Conservation (phyloP, 1,140 invertebrate genomes). For the Lamellibrachia luymesi region DNA sequence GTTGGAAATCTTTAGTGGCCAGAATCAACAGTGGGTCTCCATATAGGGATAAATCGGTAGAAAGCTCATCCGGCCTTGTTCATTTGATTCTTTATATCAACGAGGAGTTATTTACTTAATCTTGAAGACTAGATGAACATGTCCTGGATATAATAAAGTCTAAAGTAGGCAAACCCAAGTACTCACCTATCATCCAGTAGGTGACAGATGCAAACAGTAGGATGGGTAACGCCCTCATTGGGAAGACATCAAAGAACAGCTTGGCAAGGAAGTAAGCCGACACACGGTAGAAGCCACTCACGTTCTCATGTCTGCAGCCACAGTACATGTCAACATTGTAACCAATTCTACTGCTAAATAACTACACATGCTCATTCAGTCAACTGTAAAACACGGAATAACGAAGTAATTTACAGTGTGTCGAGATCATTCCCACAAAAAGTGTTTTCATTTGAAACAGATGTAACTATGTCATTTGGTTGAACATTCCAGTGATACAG, state of each 20-base stretch:
- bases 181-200: constrained; percentile 56
- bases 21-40: too few species aligned
- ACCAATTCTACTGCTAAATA: background rate
- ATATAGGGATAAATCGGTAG: too few species aligned
- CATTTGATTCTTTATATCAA: too few species aligned
- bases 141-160: background rate
- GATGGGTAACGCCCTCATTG: constrained; percentile 48
- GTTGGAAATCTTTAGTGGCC: too few species aligned
- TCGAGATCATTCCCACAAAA: background rate
- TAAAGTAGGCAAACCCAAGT: too few species aligned
- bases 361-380: too few species aligned
- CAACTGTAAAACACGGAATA: too few species aligned
- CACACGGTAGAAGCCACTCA: constrained; percentile 55
- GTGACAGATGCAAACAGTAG: constrained; percentile 45
- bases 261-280: constrained; percentile 55
- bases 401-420: too few species aligned
- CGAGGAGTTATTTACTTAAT: too few species aligned
- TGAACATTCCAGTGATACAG: background rate
- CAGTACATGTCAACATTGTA: background rate
- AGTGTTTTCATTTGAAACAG: background rate
- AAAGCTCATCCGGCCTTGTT: too few species aligned
- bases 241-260: constrained; percentile 54
- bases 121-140: background rate
- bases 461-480: background rate
- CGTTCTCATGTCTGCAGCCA: constrained; percentile 52